These are phyloP conservation scores for Mythimna pallens DNA, from an alignment of 2,888 invertebrate species.

Conservation along the genomic window DNA sequence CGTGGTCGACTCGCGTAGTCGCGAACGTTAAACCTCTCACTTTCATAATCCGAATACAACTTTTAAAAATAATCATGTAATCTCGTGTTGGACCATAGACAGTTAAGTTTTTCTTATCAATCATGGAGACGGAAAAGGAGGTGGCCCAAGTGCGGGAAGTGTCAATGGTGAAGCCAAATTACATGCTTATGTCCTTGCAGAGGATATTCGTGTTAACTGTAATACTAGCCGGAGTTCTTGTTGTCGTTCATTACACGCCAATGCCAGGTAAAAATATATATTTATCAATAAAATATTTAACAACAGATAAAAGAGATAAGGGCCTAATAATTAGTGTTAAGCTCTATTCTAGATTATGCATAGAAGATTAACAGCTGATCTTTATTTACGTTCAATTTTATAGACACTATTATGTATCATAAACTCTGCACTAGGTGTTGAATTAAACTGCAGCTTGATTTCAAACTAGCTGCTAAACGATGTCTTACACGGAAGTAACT, in stretches of 20 bases:
- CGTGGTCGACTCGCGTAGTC: constrained; percentile 84
- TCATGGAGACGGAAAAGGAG: constrained; percentile 83
- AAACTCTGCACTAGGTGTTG: neutral
- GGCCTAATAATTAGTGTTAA: too few relatives aligned
- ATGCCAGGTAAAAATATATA: constrained; percentile 91
- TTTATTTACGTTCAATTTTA: constrained; percentile 9
- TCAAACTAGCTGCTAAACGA: neutral
- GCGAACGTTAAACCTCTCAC: constrained; percentile 70
- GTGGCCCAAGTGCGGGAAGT: constrained; percentile 69
- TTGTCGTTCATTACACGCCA: constrained; percentile 93
- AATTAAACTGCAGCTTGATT: constrained; percentile 5
- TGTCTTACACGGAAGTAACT: constrained; percentile 12
- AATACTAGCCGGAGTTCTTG: constrained; percentile 92
- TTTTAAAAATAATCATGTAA: constrained; percentile 72
- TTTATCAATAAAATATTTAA: neutral
- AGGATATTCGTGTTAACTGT: constrained; percentile 92
- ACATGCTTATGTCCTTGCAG: constrained; percentile 91
- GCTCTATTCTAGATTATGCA: too few relatives aligned
- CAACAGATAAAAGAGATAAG: neutral
- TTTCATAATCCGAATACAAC: constrained; percentile 46
- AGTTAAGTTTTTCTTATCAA: constrained; percentile 50
- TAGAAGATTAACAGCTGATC: neutral
- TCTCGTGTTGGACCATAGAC: constrained; percentile 43
- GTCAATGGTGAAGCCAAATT: constrained; percentile 85
- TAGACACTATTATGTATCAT: neutral